A percentile compares a stretch with the other conserved stretches of the same genome.
These are phyloP conservation scores for Carcharodon carcharias DNA, from an alignment of 2,797 vertebrate genomes.

Conservation along the genomic window DNA sequence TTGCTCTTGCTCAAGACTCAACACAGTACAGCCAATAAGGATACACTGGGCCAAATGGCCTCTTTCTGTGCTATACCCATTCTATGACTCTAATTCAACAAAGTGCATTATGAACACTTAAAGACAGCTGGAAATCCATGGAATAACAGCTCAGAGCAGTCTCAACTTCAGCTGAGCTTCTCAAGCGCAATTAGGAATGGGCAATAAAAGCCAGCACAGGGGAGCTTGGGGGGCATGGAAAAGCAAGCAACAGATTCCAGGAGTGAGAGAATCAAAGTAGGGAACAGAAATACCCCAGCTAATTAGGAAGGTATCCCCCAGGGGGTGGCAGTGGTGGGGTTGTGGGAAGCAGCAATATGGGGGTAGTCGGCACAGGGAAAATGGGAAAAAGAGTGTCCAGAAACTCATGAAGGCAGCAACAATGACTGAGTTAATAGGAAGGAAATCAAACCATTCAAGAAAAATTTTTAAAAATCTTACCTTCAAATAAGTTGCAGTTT, in stretches of 20 bases:
- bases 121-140: neutral
- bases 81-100: neutral
- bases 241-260: neutral
- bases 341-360: neutral
- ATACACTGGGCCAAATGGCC: too few species aligned
- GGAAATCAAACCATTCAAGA: neutral
- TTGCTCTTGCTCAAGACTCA: too few species aligned
- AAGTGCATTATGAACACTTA: neutral
- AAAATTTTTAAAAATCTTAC: neutral
- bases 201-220: too few species aligned
- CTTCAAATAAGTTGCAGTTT: neutral
- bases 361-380: neutral
- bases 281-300: neutral
- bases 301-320: neutral
- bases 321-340: neutral
- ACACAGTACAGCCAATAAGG: too few species aligned
- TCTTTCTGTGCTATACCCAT: neutral
- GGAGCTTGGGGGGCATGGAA: neutral
- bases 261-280: neutral
- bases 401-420: neutral
- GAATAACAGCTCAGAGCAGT: neutral
- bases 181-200: neutral
- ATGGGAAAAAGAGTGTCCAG: neutral
- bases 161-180: neutral
- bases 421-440: neutral